Evolutionary conservation across 2,888 invertebrate genomes (phyloP).

Genomic region (Corbicula japonica): DNA sequence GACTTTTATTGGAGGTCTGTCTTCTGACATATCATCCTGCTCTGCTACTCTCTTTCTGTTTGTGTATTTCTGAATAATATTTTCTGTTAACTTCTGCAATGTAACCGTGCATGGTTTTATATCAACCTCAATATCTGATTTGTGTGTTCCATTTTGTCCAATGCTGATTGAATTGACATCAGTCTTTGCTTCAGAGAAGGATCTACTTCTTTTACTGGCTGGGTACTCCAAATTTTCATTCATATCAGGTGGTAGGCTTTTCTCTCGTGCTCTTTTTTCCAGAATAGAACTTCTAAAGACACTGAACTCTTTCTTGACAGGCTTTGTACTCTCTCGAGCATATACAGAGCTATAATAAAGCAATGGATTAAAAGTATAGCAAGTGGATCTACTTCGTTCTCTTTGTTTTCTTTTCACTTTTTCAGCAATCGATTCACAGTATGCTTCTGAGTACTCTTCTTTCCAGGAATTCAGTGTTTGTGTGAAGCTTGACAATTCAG

Average conservation of each 20-base stretch:
- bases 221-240: slow-evolving; percentile 6
- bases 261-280: slow-evolving; percentile 42
- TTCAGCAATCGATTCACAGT: slow-evolving; percentile 57
- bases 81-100: slow-evolving; percentile 25
- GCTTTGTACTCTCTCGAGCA: not conserved
- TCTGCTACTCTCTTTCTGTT: slow-evolving; percentile 24
- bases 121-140: not conserved
- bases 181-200: not conserved
- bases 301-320: slow-evolving; percentile 44
- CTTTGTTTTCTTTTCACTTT: slow-evolving; percentile 59
- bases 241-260: not conserved
- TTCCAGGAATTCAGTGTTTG: not conserved
- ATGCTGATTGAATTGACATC: not conserved
- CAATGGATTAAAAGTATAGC: slow-evolving; percentile 36
- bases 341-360: slow-evolving; percentile 30
- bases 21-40: not conserved
- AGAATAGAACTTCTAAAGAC: slow-evolving; percentile 54
- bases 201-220: slow-evolving; percentile 25
- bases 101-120: slow-evolving; percentile 44
- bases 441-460: slow-evolving; percentile 16
- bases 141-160: not conserved
- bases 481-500: no score
- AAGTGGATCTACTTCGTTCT: slow-evolving; percentile 28
- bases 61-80: slow-evolving; percentile 35
- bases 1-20: slow-evolving; percentile 51